These are phyloP conservation scores for Mormyrus hasselquistii DNA, from an alignment of 2,797 vertebrate species.

Conservation along the genomic window DNA sequence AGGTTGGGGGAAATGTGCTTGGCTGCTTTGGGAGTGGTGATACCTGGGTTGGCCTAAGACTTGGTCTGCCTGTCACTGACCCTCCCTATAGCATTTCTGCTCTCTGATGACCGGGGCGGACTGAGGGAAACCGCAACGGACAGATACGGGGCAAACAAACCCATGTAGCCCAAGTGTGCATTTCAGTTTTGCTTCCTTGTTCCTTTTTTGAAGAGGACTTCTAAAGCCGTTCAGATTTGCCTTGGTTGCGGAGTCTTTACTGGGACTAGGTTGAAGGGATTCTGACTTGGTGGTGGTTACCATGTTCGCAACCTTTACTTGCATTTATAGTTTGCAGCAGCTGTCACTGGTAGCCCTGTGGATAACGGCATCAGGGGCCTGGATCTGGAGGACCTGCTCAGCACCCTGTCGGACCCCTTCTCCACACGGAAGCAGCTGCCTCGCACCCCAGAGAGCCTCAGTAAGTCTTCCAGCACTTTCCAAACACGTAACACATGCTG, in stretches of 20 bases:
- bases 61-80: slow-evolving; percentile 71
- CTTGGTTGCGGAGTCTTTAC: not conserved
- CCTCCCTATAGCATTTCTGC: slow-evolving; percentile 84
- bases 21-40: slow-evolving; percentile 70
- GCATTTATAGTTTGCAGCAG: slow-evolving; percentile 68
- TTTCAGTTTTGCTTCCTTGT: not conserved
- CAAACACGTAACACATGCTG: not conserved
- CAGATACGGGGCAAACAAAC: slow-evolving; percentile 94
- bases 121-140: slow-evolving; percentile 96
- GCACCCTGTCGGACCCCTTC: slow-evolving; percentile 69
- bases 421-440: slow-evolving; percentile 70
- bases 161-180: not conserved
- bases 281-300: not conserved
- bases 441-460: slow-evolving; percentile 79
- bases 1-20: not conserved
- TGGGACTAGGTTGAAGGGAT: not conserved
- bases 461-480: slow-evolving; percentile 55
- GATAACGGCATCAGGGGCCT: slow-evolving; percentile 37
- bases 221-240: not conserved
- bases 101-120: slow-evolving; percentile 94
- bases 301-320: not conserved
- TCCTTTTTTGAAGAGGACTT: not conserved
- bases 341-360: slow-evolving; percentile 50
- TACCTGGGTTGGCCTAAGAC: slow-evolving; percentile 72
- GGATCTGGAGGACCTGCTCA: slow-evolving; percentile 61